Base-by-base conservation (phyloP, 2,113 vertebrate genomes). In the Xenus cinereus region DNA sequence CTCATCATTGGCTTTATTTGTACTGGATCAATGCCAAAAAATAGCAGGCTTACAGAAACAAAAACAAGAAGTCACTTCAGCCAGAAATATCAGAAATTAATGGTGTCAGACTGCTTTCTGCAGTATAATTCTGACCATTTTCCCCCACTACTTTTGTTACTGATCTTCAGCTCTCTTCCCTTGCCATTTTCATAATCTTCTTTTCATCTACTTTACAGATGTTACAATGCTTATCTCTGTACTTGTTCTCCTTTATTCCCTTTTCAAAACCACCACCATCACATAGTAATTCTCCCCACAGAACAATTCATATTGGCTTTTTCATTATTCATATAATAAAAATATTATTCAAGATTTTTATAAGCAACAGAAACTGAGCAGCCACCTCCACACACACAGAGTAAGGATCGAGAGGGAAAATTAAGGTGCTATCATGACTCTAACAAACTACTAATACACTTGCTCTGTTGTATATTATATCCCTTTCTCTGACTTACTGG, bases 21-120 rank as follows among this genome's bases (percentile, higher is more conserved):
- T 48, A 64, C 30, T 80, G 53, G 21, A 53, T 57, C 10, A 59
- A 50, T 54, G 54, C 10, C 72, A 48, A 27, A 67, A 41, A 46
- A 57, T 5, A 10, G 60, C 22, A 64, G 28, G 33, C 43, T 82
- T 79, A 45, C 27, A 81, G 60, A 73, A 92, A 87, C 17, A 79
- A 85, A 93, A 81, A 1, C 32, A 82, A 95, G 39, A 87, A 93
- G 35, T 69, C 17, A 5, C 4, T 94, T 95, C 54, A 92, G 46
- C 14, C 39, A 86, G 35, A 48, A 73, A 54, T 67, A 81, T 81
- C 69, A 82, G 45, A 66, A 79, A 60, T 9, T 56, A 10, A 18
- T 66, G 0, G 0, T n/a, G 7, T 80, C 54, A 76, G 19, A 24
- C 57, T 64, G 5, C 8, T 83, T 76, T 88, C 39, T 72, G 19